Evolutionary conservation across 2,888 invertebrate species (phyloP), one percentile per base, ranked within the genome.

Genomic region (Steinernema scapterisci): DNA sequence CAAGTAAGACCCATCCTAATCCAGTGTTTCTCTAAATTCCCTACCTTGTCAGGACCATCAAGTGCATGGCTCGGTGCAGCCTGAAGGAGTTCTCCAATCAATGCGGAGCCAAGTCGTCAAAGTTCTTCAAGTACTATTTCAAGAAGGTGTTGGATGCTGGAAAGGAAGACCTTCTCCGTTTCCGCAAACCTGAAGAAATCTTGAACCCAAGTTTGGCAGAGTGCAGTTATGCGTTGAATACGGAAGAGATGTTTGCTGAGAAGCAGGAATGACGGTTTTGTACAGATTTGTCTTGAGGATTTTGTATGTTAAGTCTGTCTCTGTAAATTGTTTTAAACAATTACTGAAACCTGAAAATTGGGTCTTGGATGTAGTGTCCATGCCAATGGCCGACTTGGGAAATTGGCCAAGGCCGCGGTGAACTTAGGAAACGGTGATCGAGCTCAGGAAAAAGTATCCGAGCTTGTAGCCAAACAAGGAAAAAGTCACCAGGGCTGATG

Each of bases 51-150:
- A 63, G 63, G n/a, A 63, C 31, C 7, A 63, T 63, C 27, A 63
- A 63, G 31, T 63, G 63, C 63, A 63, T 63, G 63, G 63, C 63
- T 1, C 63, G 63, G 11, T 63, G 63, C 31, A 63, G 63, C 31
- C 38, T 63, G 31, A 25, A n/a, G 16, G 31, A 63, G 31, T 27
- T 63, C n/a, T 7, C 63, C 3, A 38, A 27, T 16, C 31, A 63
- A 31, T 63, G 63, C 63, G 63, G 38, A 6, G 63, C 23, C 11
- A 25, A 63, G 13, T 6, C 27, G 16, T 23, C 27, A 16, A 27
- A 25, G 31, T 63, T 63, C 31, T 63, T 63, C 31, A 63, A 31
- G 63, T 13, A 16, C 13, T 63, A 63, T 16, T 63, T 63, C 31
- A 27, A 11, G 31, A 27, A 27, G 63, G 63, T 63, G 27, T 19